phyloP scores from a whole-genome alignment of 2,888 invertebrate species.

The Coleophora deauratella region DNA sequence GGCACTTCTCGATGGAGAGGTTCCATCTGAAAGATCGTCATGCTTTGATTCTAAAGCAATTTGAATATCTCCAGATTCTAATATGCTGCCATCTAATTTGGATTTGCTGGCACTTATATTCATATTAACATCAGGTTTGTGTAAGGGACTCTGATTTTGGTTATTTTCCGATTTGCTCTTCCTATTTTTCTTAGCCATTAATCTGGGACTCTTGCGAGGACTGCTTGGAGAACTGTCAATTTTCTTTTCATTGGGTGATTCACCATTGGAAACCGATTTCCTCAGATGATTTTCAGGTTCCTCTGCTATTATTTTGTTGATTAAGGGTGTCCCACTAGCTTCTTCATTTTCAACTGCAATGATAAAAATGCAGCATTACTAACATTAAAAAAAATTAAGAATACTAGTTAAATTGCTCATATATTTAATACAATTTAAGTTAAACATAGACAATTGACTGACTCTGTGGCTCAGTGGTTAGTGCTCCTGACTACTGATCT shows the following conservation, averaged over 20 bases:
- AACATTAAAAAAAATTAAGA: slow-evolving; percentile 4
- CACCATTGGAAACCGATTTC: slow-evolving; percentile 11
- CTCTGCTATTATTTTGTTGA: slow-evolving; percentile 37
- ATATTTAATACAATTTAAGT: not conserved
- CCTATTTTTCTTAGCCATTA: slow-evolving; percentile 17
- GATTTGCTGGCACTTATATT: not conserved
- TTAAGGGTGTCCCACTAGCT: slow-evolving; percentile 20
- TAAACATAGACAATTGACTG: too few relatives aligned
- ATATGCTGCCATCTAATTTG: not conserved
- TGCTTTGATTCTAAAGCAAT: slow-evolving; percentile 5
- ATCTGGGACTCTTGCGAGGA: slow-evolving; percentile 23
- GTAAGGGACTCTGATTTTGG: slow-evolving; percentile 12
- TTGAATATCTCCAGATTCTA: not conserved
- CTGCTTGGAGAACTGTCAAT: slow-evolving; percentile 14
- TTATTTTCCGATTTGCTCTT: slow-evolving; percentile 19
- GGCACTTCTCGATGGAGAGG: slow-evolving; percentile 25
- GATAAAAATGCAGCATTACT: slow-evolving; percentile 6
- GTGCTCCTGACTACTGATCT: too few relatives aligned
- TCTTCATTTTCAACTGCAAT: slow-evolving; percentile 27
- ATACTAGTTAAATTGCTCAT: not conserved
- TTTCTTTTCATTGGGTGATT: slow-evolving; percentile 8
- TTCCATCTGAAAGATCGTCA: slow-evolving; percentile 15
- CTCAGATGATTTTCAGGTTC: slow-evolving; percentile 32
- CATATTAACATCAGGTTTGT: too few relatives aligned
- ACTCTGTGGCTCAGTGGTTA: too few relatives aligned